Conservation (phyloP, 2,888 invertebrate genomes). For the Rhopalosiphum nymphaeae region DNA sequence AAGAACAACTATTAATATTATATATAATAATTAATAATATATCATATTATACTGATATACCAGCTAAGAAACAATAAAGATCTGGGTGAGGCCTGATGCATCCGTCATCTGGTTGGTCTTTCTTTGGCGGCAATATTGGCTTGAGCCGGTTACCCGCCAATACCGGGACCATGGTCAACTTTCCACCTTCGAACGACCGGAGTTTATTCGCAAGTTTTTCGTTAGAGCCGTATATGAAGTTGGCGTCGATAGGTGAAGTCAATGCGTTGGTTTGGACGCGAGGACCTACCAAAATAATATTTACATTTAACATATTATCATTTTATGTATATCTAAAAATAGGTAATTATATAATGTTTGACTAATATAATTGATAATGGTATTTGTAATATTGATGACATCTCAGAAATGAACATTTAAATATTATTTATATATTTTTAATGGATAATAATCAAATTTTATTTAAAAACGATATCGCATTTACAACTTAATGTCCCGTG, state of each 20-base stretch:
- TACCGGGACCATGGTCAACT: conserved; percentile 74
- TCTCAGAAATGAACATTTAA: neutral
- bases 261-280: conserved; percentile 82
- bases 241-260: conserved; percentile 84
- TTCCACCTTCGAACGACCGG: conserved; percentile 77
- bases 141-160: conserved; percentile 70
- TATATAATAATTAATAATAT: neutral
- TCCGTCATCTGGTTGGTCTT: conserved; percentile 71
- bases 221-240: conserved; percentile 84
- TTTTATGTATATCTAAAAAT: neutral
- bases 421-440: neutral
- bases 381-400: neutral
- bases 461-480: neutral
- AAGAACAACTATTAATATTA: neutral
- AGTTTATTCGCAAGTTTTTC: conserved; percentile 75
- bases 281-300: conserved; percentile 69
- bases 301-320: neutral
- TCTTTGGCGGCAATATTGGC: conserved; percentile 71
- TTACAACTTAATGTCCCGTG: neutral
- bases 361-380: neutral
- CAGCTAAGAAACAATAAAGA: conserved; percentile 71
- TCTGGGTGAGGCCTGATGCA: conserved; percentile 71
- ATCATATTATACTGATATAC: conserved; percentile 67
- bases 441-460: neutral
- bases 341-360: neutral